Evolutionary conservation across 2,113 vertebrate species (phyloP), one percentile per base, ranked within the genome.

Genomic region (Australoheros scitulus): DNA sequence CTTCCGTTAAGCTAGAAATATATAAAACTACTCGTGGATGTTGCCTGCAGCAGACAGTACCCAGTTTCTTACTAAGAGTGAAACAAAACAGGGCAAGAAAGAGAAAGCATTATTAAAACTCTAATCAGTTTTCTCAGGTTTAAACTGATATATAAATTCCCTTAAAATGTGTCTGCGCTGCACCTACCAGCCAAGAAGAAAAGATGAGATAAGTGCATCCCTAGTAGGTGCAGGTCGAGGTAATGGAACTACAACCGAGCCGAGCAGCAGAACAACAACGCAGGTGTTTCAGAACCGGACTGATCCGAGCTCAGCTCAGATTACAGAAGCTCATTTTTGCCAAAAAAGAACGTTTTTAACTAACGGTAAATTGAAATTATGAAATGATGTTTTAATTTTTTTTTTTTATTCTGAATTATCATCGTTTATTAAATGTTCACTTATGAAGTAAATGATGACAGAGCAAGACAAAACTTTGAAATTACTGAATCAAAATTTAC

Each of bases 1-100:
- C 95, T 94, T 93, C 94, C 93, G 74, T 88, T 90, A 85, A 92
- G 91, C 94, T 95, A 94, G 92, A 94, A 95, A 93, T 94, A 95
- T 86, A 95, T 88, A 88, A 90, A 93, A 93, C 93, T 95, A 95
- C 92, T 93, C 77, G 81, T 94, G 91, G 94, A 89, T 92, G 84
- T 84, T 68, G 89, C 87, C 93, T 93, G 80, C 55, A 65, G 56
- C 81, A 93, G 91, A 94, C 91, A 86, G 82, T 58, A 92, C 89
- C 94, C 94, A 92, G 86, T 80, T 92, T 91, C 79, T 91, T 88
- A 89, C 85, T 92, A 93, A 87, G 91, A 92, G 90, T 85, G 43
- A 87, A 92, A 85, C 80, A 78, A 83, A 61, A 86, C 29, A 77
- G 60, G 57, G 79, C 22, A 70, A 80, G 75, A 58, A 57, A 57